Base-by-base conservation (phyloP, 2,113 vertebrate species). In the Paracanthobrama guichenoti region DNA sequence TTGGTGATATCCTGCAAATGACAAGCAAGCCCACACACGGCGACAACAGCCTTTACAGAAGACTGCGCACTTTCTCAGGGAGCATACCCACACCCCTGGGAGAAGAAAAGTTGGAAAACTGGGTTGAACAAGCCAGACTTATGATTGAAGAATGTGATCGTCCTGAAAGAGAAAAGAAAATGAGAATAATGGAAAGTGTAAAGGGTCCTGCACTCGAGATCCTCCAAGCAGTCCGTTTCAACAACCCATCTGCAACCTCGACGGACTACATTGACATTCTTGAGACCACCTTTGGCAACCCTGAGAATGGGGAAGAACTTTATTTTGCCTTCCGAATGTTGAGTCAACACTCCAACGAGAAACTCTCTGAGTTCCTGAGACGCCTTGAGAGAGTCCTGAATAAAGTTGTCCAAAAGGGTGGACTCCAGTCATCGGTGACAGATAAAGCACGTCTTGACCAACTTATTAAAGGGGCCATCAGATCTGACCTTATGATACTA, bases 311-410 rank as follows among this genome's bases (percentile, higher is more conserved):
- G 1, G 81, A 86, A 18, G 66, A 88, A 48, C 64, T 86, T 2
- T 86, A 84, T 50, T 89, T 88, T 84, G 64, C 69, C 0, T 90
- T 88, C n/a, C 14, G 83, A 26, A 73, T 85, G 66, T 9, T 89
- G 9, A n/a, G n/a, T n/a, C n/a, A n/a, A n/a, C n/a, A n/a, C n/a
- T n/a, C n/a, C n/a, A n/a, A n/a, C n/a, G n/a, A n/a, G n/a, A n/a
- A n/a, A n/a, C n/a, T n/a, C n/a, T n/a, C n/a, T n/a, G n/a, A n/a
- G n/a, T n/a, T n/a, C n/a, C n/a, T n/a, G n/a, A n/a, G n/a, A n/a
- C n/a, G n/a, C n/a, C n/a, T n/a, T n/a, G n/a, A n/a, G n/a, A n/a
- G n/a, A n/a, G n/a, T n/a, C n/a, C n/a, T n/a, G n/a, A n/a, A n/a
- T n/a, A n/a, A n/a, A n/a, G n/a, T n/a, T n/a, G n/a, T n/a, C n/a